Evolutionary conservation across 2,113 vertebrate genomes (phyloP), one percentile per base, ranked within the genome.

Genomic region (Stigmatopora argus): DNA sequence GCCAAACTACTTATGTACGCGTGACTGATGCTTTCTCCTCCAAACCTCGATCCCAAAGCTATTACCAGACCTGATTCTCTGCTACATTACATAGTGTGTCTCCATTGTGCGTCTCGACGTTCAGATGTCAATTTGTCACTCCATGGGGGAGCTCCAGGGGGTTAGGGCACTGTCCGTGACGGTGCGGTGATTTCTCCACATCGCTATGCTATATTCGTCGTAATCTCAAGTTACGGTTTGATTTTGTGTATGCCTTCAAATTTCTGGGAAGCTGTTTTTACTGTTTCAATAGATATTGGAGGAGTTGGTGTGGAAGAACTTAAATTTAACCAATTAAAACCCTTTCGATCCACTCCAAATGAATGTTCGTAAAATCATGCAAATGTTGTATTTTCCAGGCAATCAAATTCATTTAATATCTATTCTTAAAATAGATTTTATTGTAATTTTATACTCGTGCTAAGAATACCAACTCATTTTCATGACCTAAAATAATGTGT

Each of bases 121-220:
- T 67, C 41, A 76, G 69, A 79, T 77, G 80, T 87, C 82, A 82
- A 74, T 72, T 64, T 62, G 41, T 62, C 41, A 78, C 70, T 78
- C 74, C 12, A 74, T 68, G 64, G 38, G 75, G 67, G 53, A 71
- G 75, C 79, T 73, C 48, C 74, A 72, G 51, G 21, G 51, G 38
- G 19, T 11, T 52, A 23, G 51, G n/a, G 51, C 51, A 23, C 12
- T 15, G 23, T 56, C 53, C 13, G 52, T 26, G 53, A 56, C 12
- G 53, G 19, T 55, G 21, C 23, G 52, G 52, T 14, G 52, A 64
- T 61, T 51, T 72, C 47, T 18, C 31, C 66, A 55, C 21, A 26
- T 55, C 21, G 6, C 52, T 6, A 15, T 55, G 8, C 9, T 62
- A 64, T 44, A 26, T 73, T 62, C 46, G 70, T 65, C 67, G 65